These are phyloP conservation scores for Apomyelois bistriatella DNA, from an alignment of 2,888 invertebrate species.

Conservation along the genomic window DNA sequence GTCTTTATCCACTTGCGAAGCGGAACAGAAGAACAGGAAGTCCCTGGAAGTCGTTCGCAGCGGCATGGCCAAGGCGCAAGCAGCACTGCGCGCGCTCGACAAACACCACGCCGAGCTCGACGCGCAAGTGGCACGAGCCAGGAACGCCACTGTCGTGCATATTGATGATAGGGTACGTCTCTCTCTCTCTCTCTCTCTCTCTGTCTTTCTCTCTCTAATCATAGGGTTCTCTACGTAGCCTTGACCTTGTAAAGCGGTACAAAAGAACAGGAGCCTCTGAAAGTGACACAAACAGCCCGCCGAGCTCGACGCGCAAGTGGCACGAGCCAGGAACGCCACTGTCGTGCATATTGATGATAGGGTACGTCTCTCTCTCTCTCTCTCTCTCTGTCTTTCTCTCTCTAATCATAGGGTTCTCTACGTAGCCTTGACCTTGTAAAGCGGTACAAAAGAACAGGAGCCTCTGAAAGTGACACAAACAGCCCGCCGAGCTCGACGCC, in stretches of 20 bases:
- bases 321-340: slow-evolving; percentile 85
- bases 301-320: slow-evolving; percentile 89
- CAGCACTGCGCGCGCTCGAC: slow-evolving; percentile 89
- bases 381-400: too few species aligned
- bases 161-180: slow-evolving; percentile 61
- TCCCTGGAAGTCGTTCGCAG: slow-evolving; percentile 86
- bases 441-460: slow-evolving; percentile 91
- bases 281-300: slow-evolving; percentile 87
- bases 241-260: slow-evolving; percentile 93
- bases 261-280: slow-evolving; percentile 85
- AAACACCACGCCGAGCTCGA: slow-evolving; percentile 89
- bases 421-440: too few species aligned
- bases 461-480: slow-evolving; percentile 86
- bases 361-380: slow-evolving; percentile 33
- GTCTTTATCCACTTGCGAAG: slow-evolving; percentile 91
- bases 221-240: too few species aligned
- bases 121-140: slow-evolving; percentile 88
- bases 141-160: slow-evolving; percentile 73
- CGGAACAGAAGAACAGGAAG: slow-evolving; percentile 89
- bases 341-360: slow-evolving; percentile 81
- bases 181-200: too few species aligned
- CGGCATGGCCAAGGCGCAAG: slow-evolving; percentile 88
- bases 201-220: too few species aligned
- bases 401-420: too few species aligned
- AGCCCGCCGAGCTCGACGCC: slow-evolving; percentile 88